phyloP scores from a whole-genome alignment of 2,797 vertebrate genomes.

The Nannoperca australis region DNA sequence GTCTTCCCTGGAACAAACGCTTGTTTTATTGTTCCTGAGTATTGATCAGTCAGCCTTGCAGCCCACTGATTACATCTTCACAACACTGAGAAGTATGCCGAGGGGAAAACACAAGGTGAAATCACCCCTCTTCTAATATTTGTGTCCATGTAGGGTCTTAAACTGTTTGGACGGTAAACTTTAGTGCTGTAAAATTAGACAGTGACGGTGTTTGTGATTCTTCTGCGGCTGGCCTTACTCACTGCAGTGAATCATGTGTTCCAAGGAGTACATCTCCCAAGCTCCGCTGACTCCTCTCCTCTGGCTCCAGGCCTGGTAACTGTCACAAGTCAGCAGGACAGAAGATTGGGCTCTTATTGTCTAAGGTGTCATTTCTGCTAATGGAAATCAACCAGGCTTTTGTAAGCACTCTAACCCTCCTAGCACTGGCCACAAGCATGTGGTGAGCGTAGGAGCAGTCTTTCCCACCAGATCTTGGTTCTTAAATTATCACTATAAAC shows the following conservation, averaged over 20 bases:
- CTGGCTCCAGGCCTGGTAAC: slow-evolving; percentile 59
- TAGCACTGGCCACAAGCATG: slow-evolving; percentile 46
- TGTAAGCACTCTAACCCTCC: slow-evolving; percentile 40
- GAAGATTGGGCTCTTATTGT: slow-evolving; percentile 56
- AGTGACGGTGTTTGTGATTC: slow-evolving; percentile 77
- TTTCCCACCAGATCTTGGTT: slow-evolving; percentile 33
- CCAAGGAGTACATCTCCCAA: slow-evolving; percentile 67
- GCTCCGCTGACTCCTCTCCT: slow-evolving; percentile 57
- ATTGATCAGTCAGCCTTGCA: slow-evolving; percentile 43
- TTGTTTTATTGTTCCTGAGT: slow-evolving; percentile 40
- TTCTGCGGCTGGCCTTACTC: slow-evolving; percentile 71
- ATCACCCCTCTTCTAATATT: slow-evolving; percentile 41
- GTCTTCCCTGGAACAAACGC: background rate
- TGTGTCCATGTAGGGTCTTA: slow-evolving; percentile 73
- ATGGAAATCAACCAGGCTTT: slow-evolving; percentile 58
- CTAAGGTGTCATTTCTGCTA: slow-evolving; percentile 67
- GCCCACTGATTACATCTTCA: background rate
- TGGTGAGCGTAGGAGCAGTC: slow-evolving; percentile 36
- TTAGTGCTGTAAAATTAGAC: slow-evolving; percentile 74
- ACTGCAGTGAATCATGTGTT: slow-evolving; percentile 79
- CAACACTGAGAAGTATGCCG: background rate
- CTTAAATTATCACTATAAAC: slow-evolving; percentile 55
- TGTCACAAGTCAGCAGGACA: slow-evolving; percentile 60
- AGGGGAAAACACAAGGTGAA: slow-evolving; percentile 24
- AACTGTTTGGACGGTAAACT: slow-evolving; percentile 57